Base-by-base conservation (phyloP, 2,797 vertebrate species). In the Peromyscus eremicus region DNA sequence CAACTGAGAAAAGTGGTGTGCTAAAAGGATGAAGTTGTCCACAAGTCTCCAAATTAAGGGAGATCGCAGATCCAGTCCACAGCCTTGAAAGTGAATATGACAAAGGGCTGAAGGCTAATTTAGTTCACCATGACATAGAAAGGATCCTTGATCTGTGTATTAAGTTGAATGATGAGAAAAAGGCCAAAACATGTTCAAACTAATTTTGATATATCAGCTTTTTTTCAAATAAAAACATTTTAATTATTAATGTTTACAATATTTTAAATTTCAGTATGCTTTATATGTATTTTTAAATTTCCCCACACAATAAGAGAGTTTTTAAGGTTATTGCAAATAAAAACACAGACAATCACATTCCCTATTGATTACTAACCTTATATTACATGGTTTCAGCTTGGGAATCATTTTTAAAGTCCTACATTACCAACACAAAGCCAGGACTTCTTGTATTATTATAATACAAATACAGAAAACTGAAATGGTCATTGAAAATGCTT, bases 181-280 rank as follows among this genome's bases (percentile, higher is more conserved):
- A 25, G 25, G 13, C 16, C 40, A 43, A 60, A 89, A 60, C 37
- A 16, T 55, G 17, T 49, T 64, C 49, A 13, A 64, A 71, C 32
- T 87, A 62, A 14, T 93, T 94, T 80, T 46, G 37, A 43, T 70
- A 37, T 43, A 62, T 32, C 12, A 37, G 2, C 79, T 90, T 55
- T 87, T 86, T 87, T 37, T 81, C 9, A n/a, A 85, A 73, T 6
- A 91, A 88, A 84, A 52, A 14, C 43, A 34, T 32, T 37, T 92
- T 52, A 92, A 52, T 84, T 62, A 89, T 95, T 68, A 87, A 55
- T 85, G 37, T 94, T 94, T 90, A 68, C 80, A 71, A 76, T 94
- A 46, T 89, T 96, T 92, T 82, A 86, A 91, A 86, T 91, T 91
- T 91, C 40, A 52, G 0, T 62, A 16, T 49, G 32, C 12, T 37